Percentiles rank a stretch among this genome's conserved stretches.
Evolutionary conservation across 1,140 invertebrate species (phyloP).

Genomic region (Zaprionus africanus): DNA sequence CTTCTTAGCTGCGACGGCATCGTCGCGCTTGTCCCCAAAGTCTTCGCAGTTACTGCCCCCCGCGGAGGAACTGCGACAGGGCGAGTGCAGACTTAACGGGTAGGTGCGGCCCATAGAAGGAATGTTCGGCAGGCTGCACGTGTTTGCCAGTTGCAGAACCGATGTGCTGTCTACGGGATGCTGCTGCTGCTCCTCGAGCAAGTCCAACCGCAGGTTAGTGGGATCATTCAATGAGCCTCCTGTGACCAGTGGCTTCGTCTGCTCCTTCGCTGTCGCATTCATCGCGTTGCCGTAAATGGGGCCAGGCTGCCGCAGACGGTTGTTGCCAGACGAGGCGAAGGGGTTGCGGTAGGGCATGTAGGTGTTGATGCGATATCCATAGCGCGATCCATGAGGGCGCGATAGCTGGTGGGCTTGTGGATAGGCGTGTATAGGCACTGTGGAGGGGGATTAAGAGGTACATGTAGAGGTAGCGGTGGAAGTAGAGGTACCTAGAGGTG

Average conservation of each 20-base stretch:
- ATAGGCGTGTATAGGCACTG: conserved; percentile 34
- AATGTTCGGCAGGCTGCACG: not conserved
- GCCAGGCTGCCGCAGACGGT: not conserved
- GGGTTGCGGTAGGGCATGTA: conserved; percentile 30
- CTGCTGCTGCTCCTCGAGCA: not conserved
- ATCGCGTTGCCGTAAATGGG: not conserved
- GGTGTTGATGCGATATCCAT: conserved; percentile 28
- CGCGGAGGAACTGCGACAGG: conserved; percentile 10
- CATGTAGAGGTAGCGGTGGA: too few species aligned
- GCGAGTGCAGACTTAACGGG: not conserved
- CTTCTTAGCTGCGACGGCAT: not conserved
- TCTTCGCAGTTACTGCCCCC: not conserved
- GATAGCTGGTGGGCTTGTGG: conserved; percentile 10
- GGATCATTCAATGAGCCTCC: not conserved
- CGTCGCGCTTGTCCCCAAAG: not conserved
- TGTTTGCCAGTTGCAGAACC: not conserved
- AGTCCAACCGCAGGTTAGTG: not conserved
- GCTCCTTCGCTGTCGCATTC: not conserved
- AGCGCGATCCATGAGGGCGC: conserved; percentile 16
- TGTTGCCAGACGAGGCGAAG: conserved; percentile 11
- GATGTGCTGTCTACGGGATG: not conserved
- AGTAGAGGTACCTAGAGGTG: not conserved
- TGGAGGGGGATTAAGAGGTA: too few species aligned
- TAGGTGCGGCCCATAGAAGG: not conserved
- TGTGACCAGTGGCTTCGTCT: not conserved